Base-by-base conservation (phyloP, 2,888 invertebrate species). In the Cistogaster globosa region DNA sequence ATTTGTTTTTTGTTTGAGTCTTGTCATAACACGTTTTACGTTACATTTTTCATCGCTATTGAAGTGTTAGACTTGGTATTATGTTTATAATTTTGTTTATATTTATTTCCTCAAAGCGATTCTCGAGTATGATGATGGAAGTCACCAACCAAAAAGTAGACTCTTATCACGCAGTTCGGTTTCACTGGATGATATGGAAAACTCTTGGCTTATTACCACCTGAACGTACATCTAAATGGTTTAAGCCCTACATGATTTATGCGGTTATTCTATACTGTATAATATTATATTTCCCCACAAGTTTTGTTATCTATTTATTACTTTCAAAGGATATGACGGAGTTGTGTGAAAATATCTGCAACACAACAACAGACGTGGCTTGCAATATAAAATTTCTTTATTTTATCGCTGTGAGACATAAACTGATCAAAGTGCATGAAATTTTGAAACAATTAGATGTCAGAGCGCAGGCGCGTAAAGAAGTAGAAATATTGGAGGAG, bases 121-220 rank as follows among this genome's bases (percentile, higher is more conserved):
- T 26, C 26, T 26, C 26, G 26, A 26, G 4, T 26, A 26, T 26
- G 26, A 26, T 26, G 26, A 26, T 26, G 26, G 26, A 22, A 60
- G 1, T 26, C 1, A 20, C 20, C 11, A 62, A 53, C 5, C 7
- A 42, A 18, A 20, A 48, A 20, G 63, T 74, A 18, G 36, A 83
- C 12, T 71, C 89, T 2, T 87, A 86, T 80, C 75, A 76, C 6
- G 90, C 91, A 1, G 88, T 92, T 55, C 78, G 86, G 16, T 85
- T 85, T 65, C 90, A 90, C 26, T 92, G 92, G 91, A n/a, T 42
- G 11, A 63, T 89, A 8, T 92, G 91, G 90, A 87, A 87, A 22
- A 5, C 88, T 6, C 79, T 87, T 9, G 92, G 92, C 1, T 7
- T 90, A 14, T 69, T 89, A 76, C 86, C 89, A 2, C 89, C 90